phyloP scores from a whole-genome alignment of 37 sponge, comb jelly and placozoan genomes.

The Spongia lamella region DNA sequence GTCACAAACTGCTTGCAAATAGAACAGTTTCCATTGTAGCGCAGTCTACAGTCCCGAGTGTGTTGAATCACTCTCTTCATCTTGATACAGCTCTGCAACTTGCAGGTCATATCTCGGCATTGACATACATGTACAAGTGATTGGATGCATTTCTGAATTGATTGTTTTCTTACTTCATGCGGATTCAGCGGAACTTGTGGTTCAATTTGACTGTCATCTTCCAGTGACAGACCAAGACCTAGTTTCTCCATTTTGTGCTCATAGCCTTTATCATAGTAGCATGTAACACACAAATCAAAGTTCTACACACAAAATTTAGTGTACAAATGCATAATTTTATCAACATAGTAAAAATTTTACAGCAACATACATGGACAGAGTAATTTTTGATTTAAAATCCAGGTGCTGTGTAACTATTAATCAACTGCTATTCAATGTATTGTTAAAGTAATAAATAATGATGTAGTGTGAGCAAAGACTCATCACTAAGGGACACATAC shows the following conservation, averaged over 20 bases:
- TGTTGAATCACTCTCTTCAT: conserved; percentile 95
- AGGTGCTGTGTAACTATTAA: too few relatives aligned
- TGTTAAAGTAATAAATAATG: too few relatives aligned
- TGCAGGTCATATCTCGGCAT: conserved; percentile 80
- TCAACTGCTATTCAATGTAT: too few relatives aligned
- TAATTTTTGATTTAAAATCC: too few relatives aligned
- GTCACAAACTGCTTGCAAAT: conserved; percentile 89
- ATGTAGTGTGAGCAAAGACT: too few relatives aligned
- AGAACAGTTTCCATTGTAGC: conserved; percentile 68
- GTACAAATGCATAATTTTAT: too few relatives aligned
- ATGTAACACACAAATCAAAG: conserved; percentile 92
- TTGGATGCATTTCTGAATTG: conserved; percentile 84
- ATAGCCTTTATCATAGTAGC: conserved; percentile 76
- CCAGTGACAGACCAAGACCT: conserved; percentile 59
- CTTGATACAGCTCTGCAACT: conserved; percentile 80
- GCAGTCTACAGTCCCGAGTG: conserved; percentile 72
- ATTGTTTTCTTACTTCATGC: conserved; percentile 40
- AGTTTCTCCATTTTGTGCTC: conserved; percentile 85
- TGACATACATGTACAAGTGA: conserved; percentile 86
- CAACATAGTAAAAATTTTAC: too few relatives aligned
- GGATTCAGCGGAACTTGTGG: too few relatives aligned
- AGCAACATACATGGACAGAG: too few relatives aligned
- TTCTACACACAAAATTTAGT: conserved; percentile 64
- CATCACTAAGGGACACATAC: too few relatives aligned
- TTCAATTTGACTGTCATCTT: not conserved